phyloP scores from a whole-genome alignment of 92 coral and sea anemone genomes.

The Epizoanthus ramosus region DNA sequence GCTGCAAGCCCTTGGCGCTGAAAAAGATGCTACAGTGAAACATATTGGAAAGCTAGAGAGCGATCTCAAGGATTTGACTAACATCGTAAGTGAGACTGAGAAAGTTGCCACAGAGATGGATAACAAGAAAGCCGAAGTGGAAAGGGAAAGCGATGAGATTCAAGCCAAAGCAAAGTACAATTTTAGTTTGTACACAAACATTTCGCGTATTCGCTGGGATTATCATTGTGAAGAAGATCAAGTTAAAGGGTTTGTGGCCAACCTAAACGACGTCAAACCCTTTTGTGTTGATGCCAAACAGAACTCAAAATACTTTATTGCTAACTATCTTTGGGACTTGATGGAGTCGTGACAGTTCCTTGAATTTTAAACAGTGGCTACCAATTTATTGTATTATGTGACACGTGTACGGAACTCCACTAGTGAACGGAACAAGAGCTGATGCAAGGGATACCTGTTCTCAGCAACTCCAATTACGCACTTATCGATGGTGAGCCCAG shows the following conservation, averaged over 20 bases:
- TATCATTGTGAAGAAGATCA: constrained; percentile 81
- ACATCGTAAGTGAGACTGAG: constrained; percentile 61
- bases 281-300: constrained; percentile 78
- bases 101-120: constrained; percentile 48
- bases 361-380: too few species aligned
- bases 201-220: constrained; percentile 95
- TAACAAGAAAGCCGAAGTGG: constrained; percentile 53
- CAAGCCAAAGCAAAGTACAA: constrained; percentile 89
- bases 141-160: constrained; percentile 65
- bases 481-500: too few species aligned
- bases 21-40: constrained; percentile 50
- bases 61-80: constrained; percentile 63
- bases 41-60: constrained; percentile 75
- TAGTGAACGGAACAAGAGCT: too few species aligned
- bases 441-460: too few species aligned
- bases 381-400: too few species aligned
- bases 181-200: constrained; percentile 88
- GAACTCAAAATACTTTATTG: constrained; percentile 70
- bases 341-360: constrained; percentile 43
- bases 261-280: constrained; percentile 86
- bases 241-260: constrained; percentile 90
- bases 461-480: too few species aligned
- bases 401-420: too few species aligned
- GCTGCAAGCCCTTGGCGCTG: constrained; percentile 56
- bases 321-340: constrained; percentile 90